Percentiles rank a stretch among this genome's conserved stretches.
Conservation (phyloP, 2,888 invertebrate genomes). For the Amphiduros pacificus region DNA sequence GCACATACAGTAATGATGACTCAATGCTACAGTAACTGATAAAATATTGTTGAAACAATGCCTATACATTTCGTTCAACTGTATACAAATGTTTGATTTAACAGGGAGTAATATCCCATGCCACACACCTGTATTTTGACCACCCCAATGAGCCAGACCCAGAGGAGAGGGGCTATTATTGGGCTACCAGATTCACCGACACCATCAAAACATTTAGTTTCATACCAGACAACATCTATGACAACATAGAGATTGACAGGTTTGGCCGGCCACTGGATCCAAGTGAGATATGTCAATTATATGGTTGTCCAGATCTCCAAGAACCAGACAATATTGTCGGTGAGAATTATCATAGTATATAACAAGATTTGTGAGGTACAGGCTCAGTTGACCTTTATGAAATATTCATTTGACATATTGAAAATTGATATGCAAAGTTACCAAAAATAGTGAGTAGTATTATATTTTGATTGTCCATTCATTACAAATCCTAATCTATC, state of each 20-base stretch:
- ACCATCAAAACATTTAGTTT: conserved; percentile 20
- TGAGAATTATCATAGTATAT: background rate
- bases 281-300: background rate
- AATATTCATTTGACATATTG: background rate
- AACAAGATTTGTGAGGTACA: background rate
- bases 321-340: background rate
- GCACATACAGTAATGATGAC: too few relatives aligned
- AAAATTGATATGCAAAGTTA: too few relatives aligned
- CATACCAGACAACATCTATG: conserved; percentile 8
- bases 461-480: too few relatives aligned
- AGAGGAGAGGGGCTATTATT: conserved; percentile 42
- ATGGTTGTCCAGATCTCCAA: background rate
- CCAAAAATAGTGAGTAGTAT: too few relatives aligned
- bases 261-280: background rate
- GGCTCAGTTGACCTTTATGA: background rate
- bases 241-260: conserved; percentile 6
- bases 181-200: conserved; percentile 41
- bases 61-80: background rate
- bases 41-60: too few relatives aligned
- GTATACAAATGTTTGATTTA: background rate
- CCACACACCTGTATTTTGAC: conserved; percentile 41
- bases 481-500: too few relatives aligned
- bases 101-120: conserved; percentile 36
- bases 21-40: too few relatives aligned
- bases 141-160: conserved; percentile 44